Percentiles rank a stretch among this genome's conserved stretches.
Conservation (phyloP, 2,888 invertebrate species). For the Amblyjoppa fuscipennis region DNA sequence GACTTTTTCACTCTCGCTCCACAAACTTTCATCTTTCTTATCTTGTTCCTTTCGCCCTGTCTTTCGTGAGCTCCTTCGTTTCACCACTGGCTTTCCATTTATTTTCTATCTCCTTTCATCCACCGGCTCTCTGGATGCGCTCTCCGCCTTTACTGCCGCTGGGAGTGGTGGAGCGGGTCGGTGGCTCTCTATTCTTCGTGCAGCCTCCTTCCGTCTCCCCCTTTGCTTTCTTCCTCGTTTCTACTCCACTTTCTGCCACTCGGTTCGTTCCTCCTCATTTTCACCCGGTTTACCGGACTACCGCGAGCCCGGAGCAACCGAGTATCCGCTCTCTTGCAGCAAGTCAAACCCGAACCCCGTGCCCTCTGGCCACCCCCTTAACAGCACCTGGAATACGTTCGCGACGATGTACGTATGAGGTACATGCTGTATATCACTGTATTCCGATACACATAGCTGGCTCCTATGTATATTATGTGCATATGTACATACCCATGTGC, state of each 20-base stretch:
- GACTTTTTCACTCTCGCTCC: slow-evolving; percentile 11
- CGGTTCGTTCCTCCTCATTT: slow-evolving; percentile 34
- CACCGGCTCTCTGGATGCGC: neutral
- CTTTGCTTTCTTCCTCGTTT: slow-evolving; percentile 13
- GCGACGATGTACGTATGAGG: slow-evolving; percentile 8
- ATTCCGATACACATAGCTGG: slow-evolving; percentile 34
- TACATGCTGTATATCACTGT: slow-evolving; percentile 31
- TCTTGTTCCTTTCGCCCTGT: slow-evolving; percentile 60
- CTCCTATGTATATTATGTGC: slow-evolving; percentile 20
- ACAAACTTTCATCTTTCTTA: slow-evolving; percentile 45
- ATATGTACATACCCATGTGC: neutral
- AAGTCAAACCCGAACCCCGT: slow-evolving; percentile 28
- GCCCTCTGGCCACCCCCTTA: slow-evolving; percentile 6
- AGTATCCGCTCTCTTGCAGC: slow-evolving; percentile 22
- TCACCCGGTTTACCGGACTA: slow-evolving; percentile 42
- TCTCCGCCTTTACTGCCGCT: neutral
- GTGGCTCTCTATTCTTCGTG: slow-evolving; percentile 7
- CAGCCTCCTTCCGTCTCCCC: slow-evolving; percentile 22
- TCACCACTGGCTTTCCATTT: slow-evolving; percentile 45
- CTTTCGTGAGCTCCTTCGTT: slow-evolving; percentile 53
- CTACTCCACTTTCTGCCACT: slow-evolving; percentile 18
- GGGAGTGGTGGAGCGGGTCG: neutral
- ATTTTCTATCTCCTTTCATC: slow-evolving; percentile 24
- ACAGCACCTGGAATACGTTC: slow-evolving; percentile 43
- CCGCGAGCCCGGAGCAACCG: slow-evolving; percentile 43